Base-by-base conservation (phyloP, 2,888 invertebrate genomes). In the Campoplex capitator region DNA sequence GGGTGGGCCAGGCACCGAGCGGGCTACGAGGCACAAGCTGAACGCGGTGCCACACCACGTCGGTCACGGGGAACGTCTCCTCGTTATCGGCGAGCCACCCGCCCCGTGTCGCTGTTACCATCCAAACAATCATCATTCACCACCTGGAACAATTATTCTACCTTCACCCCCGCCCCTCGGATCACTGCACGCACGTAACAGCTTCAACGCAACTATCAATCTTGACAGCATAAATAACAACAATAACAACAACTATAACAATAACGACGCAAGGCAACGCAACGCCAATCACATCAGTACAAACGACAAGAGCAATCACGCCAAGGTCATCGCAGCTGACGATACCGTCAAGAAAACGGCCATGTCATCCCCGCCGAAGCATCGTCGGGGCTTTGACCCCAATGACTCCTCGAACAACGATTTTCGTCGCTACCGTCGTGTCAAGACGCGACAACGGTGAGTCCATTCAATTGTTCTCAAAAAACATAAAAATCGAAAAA, bases 1-100 rank as follows among this genome's bases (percentile, higher is more conserved):
- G 93, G 93, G 93, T 93, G 93, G 93, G 92, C 92, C 93, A 91
- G 93, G 93, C 90, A 90, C 92, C 91, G 93, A 92, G 90, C 92
- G 91, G 92, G 91, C 92, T 90, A 92, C 91, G 91, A 93, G 93
- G 93, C 93, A 93, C 92, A 93, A 93, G 93, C 92, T 93, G 92
- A 93, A 93, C 92, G 93, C 92, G 92, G 93, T 93, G 93, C 92
- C 93, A 90, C 92, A 92, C 90, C 90, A 92, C 92, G 91, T 91
- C 91, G 92, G 91, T 90, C 92, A 92, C 92, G 93, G 92, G 91
- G 92, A 93, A 89, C 91, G 91, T 84, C 84, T 90, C 90, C 93
- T 93, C 91, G 92, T 93, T 88, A 92, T 92, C 92, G 92, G 92
- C 91, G 93, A 93, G 89, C 91, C 92, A 84, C 88, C 91, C 81